Percentiles rank a stretch among this genome's conserved stretches.
Evolutionary conservation across 2,888 invertebrate genomes (phyloP).

Genomic region (Campoplex nolae): DNA sequence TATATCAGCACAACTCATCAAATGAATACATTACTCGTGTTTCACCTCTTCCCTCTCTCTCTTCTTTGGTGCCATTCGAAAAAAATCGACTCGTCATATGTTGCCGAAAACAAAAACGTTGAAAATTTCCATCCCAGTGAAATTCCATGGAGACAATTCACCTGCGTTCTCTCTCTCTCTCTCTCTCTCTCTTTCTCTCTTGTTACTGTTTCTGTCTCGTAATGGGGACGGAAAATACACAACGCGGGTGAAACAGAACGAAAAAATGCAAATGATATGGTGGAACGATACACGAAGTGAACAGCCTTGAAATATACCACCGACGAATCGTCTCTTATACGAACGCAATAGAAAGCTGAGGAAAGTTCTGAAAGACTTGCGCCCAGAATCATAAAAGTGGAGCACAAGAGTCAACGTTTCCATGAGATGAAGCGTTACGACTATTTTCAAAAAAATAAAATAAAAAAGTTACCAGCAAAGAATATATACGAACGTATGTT

Average conservation of each 20-base stretch:
- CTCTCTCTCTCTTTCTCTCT: conserved; percentile 6
- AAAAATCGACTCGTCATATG: neutral
- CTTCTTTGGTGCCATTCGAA: neutral
- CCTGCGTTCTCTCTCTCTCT: conserved; percentile 8
- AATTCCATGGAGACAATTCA: conserved; percentile 24
- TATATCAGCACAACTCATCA: neutral
- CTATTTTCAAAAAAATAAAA: conserved; percentile 40
- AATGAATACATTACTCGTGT: neutral
- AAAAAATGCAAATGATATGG: conserved; percentile 15
- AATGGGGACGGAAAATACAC: neutral
- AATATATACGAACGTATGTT: neutral
- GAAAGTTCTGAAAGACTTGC: conserved; percentile 29
- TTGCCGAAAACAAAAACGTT: neutral
- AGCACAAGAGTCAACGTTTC: conserved; percentile 43
- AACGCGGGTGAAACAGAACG: neutral
- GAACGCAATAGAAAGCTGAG: neutral
- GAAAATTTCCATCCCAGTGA: conserved; percentile 12
- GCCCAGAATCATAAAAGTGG: conserved; percentile 45
- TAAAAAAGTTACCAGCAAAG: conserved; percentile 14
- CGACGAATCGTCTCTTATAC: conserved; percentile 34
- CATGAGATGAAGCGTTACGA: conserved; percentile 45
- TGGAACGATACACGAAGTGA: conserved; percentile 2
- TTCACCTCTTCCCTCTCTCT: neutral
- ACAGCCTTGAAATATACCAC: conserved; percentile 11
- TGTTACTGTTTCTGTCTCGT: neutral